Base-by-base conservation (phyloP, 1,140 invertebrate species). In the Bradynema listronoti region DNA sequence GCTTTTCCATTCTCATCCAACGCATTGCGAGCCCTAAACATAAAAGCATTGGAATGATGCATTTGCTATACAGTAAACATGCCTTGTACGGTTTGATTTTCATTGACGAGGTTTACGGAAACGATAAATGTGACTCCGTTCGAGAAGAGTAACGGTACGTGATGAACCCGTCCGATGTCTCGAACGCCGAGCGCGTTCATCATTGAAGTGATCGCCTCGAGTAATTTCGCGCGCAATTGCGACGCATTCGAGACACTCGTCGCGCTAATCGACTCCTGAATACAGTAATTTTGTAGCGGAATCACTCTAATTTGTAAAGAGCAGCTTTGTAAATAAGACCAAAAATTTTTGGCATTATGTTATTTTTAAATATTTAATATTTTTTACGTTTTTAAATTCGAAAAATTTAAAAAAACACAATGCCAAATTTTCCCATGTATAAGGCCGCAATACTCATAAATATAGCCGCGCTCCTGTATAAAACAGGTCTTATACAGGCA, bases 131-230 rank as follows among this genome's bases (percentile, higher is more conserved):
- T 36, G 43, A 64, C 52, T 9, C 51, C 56, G 22, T 36, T 49
- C 5, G 32, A 36, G 14, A 45, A 90, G 63, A 85, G 83, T 34
- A 95, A 79, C 0, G 90, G 89, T 69, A 88, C 87, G 77, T 92
- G 87, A 79, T 90, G 92, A 25, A 97, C 82, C 79, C 92, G 88
- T 11, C 92, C 89, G 41, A 58, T 29, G 36, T 43, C 58, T 39
- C 90, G 87, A 51, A 91, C 84, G 62, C 89, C 88, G 0, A 96
- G 81, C 0, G 89, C 88, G 46, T 86, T 82, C 84, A 95, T 91
- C 88, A 97, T 90, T 67, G 93, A 87, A 2, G 86, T 85, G 9
- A 88, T 87, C 0, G 91, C 90, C 56, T 91, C 87, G 0, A 97
- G 81, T 4, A 96, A 80, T 80, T 92, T 94, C 25, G 39, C 41